Conservation (phyloP, 2,797 vertebrate species). For the Denticeps clupeoides region DNA sequence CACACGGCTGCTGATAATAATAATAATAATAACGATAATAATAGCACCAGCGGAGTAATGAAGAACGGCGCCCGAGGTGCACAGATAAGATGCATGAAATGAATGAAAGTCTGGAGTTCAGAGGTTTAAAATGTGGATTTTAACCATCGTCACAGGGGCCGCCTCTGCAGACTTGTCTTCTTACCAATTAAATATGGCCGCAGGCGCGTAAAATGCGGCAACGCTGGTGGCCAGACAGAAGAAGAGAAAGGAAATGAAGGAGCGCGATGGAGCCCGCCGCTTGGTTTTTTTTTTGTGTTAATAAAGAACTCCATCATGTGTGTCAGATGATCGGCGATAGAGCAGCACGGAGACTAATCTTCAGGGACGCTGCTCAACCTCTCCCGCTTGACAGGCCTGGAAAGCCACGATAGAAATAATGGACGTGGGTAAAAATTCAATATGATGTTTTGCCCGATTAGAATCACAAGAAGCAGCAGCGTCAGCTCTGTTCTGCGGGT, state of each 20-base stretch:
- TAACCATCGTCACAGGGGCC: slow-evolving; percentile 36
- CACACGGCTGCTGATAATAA: slow-evolving; percentile 32
- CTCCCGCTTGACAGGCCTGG: slow-evolving; percentile 12
- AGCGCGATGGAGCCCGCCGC: too few species aligned
- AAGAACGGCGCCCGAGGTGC: slow-evolving; percentile 50
- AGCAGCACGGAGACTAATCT: slow-evolving; percentile 18
- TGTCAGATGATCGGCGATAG: slow-evolving; percentile 22
- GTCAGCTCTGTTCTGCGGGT: too few species aligned
- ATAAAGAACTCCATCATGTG: too few species aligned
- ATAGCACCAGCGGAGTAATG: slow-evolving; percentile 42
- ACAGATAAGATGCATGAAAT: slow-evolving; percentile 50
- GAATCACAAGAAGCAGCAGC: slow-evolving; percentile 22
- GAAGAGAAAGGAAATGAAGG: too few species aligned
- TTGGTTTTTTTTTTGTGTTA: too few species aligned
- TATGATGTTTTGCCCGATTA: slow-evolving; percentile 33
- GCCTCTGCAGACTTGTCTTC: slow-evolving; percentile 46
- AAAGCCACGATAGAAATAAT: slow-evolving; percentile 11
- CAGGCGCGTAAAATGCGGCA: slow-evolving; percentile 62
- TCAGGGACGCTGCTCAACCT: slow-evolving; percentile 6
- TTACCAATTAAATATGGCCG: slow-evolving; percentile 78
- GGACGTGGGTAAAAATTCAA: slow-evolving; percentile 33
- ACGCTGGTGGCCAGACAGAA: too few species aligned
- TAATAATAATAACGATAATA: slow-evolving; percentile 42
- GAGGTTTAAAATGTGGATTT: slow-evolving; percentile 59
- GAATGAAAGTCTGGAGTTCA: slow-evolving; percentile 44